Evolutionary conservation across 2,797 vertebrate species (phyloP).

Genomic region (Clarias fuscus): DNA sequence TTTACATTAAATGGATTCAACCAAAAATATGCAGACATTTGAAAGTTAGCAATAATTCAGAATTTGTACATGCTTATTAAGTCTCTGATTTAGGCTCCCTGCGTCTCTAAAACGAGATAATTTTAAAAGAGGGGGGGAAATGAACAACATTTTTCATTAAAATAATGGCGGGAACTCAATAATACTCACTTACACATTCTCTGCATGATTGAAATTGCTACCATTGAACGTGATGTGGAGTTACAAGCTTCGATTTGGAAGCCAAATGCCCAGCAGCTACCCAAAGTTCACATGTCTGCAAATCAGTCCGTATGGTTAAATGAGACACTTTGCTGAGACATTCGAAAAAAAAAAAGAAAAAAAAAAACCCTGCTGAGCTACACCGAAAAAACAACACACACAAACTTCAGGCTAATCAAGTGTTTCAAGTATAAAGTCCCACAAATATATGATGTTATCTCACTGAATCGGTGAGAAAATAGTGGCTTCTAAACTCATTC

Average conservation of each 20-base stretch:
- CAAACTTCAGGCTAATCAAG: not conserved
- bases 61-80: not conserved
- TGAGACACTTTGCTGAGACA: not conserved
- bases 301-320: not conserved
- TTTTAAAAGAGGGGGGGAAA: no score
- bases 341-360: not conserved
- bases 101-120: not conserved
- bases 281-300: not conserved
- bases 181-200: conserved; percentile 57
- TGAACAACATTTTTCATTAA: not conserved
- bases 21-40: not conserved
- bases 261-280: conserved; percentile 21
- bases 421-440: not conserved
- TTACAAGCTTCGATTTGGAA: not conserved
- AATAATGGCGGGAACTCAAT: conserved; percentile 23
- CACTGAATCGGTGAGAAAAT: conserved; percentile 1
- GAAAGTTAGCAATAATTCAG: not conserved
- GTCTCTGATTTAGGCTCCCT: not conserved
- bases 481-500: conserved; percentile 8
- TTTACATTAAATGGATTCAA: not conserved
- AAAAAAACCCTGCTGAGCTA: not conserved
- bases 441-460: conserved; percentile 23
- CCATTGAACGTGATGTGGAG: conserved; percentile 44
- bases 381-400: not conserved
- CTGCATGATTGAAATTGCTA: conserved; percentile 68